Evolutionary conservation across 92 coral and sea anemone species (phyloP).

Genomic region (Pocillopora meandrina): DNA sequence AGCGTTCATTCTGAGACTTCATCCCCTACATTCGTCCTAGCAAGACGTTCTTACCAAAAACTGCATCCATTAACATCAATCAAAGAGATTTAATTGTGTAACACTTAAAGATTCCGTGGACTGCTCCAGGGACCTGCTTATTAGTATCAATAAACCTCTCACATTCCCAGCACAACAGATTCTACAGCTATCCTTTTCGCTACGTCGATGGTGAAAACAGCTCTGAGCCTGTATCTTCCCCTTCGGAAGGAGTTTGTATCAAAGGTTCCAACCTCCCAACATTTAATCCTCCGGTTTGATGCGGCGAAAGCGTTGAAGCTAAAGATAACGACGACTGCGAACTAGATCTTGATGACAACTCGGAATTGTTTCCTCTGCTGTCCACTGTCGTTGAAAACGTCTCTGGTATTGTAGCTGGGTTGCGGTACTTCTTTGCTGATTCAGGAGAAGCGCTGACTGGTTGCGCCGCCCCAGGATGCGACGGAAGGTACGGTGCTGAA

Average conservation of each 20-base stretch:
- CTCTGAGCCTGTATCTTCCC: conserved; percentile 44
- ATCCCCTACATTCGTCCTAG: no score
- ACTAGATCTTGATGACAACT: conserved; percentile 50
- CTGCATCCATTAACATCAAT: no score
- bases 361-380: conserved; percentile 36
- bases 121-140: background rate
- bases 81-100: background rate
- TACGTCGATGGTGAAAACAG: conserved; percentile 65
- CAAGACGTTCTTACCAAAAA: no score
- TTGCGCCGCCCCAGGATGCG: conserved; percentile 67
- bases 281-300: conserved; percentile 38
- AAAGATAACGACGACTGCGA: conserved; percentile 67
- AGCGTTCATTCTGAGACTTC: no score
- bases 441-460: conserved; percentile 49
- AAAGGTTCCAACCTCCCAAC: conserved; percentile 60
- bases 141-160: background rate
- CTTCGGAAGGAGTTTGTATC: conserved; percentile 42
- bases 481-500: conserved; percentile 50
- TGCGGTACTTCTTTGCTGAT: conserved; percentile 36
- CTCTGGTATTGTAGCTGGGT: conserved; percentile 38
- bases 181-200: no score
- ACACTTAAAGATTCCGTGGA: background rate
- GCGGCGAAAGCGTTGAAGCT: conserved; percentile 46
- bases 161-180: no score
- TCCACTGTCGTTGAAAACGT: conserved; percentile 44